Percentiles rank a stretch among this genome's conserved stretches.
phyloP scores from a whole-genome alignment of 2,113 vertebrate species.

The Cyphomyrus plagiostoma region DNA sequence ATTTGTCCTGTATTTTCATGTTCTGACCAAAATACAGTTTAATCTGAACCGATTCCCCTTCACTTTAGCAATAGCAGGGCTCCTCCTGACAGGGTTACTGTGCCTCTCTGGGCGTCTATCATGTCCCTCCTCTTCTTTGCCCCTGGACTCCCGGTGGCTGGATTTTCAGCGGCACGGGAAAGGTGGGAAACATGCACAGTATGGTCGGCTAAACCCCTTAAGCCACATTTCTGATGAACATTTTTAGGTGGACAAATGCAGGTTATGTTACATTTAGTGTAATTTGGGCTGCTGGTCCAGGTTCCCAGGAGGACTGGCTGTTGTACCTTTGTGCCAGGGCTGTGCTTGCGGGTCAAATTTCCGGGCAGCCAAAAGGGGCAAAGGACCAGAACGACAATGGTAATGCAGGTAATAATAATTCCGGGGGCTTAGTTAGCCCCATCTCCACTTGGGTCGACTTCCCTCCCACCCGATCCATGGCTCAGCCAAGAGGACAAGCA shows the following conservation, averaged over 20 bases:
- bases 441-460: neutral
- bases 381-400: neutral
- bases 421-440: neutral
- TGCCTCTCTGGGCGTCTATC: neutral
- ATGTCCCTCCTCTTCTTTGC: neutral
- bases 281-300: neutral
- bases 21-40: neutral
- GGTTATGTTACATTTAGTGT: neutral
- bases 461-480: neutral
- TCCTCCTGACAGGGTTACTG: neutral
- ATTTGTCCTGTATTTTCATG: neutral
- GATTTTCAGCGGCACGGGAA: neutral
- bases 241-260: neutral
- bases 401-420: neutral
- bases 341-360: neutral
- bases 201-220: neutral
- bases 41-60: neutral
- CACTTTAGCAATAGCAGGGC: neutral
- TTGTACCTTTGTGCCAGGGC: neutral
- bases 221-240: neutral
- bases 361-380: neutral
- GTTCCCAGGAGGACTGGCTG: neutral
- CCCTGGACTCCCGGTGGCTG: neutral
- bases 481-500: neutral
- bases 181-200: neutral